Evolutionary conservation across 2,797 vertebrate species (phyloP), one percentile per base, ranked within the genome.

Genomic region (Orientallactaga sibirica): DNA sequence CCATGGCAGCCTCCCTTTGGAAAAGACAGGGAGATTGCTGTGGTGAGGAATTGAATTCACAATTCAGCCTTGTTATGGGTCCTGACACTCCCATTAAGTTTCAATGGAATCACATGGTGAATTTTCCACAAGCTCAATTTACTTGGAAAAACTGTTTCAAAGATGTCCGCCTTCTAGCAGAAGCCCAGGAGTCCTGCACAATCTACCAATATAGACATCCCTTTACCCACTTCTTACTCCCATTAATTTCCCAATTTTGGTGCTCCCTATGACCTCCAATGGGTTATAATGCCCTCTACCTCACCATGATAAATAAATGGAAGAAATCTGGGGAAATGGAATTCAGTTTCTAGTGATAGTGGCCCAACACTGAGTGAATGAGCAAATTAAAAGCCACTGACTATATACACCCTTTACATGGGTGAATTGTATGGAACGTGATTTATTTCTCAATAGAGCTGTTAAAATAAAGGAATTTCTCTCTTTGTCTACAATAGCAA

Each of bases 61-160:
- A 85, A 68, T 58, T 18, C 88, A 48, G 89, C n/a, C 85, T 86
- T 95, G 92, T 80, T 70, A 74, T 70, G 75, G 82, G 94, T 19
- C 67, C 58, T 33, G 43, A 64, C 64, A 67, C 61, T 88, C 76
- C 87, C 74, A 77, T 90, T 74, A 90, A 86, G 76, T 58, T 84
- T 89, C 86, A 94, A 92, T 79, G 94, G 86, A 96, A 93, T 66
- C 88, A 88, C 82, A 94, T 5, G 33, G 88, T 7, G 73, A 55
- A 81, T 78, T 83, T 91, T 75, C 93, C 78, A 81, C 52, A 64
- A 58, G 91, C 86, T 24, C 18, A 73, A 84, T 81, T 88, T 94
- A 71, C 89, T 9, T 76, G 88, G 25, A 70, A 91, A 81, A 90
- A 86, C 10, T 14, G 33, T 48, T 87, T 43, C 43, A 64, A 52